A percentile compares a stretch with the other conserved stretches of the same genome.
These are phyloP conservation scores for Harpagoxenus sublaevis DNA, from an alignment of 2,888 invertebrate genomes.

Conservation along the genomic window DNA sequence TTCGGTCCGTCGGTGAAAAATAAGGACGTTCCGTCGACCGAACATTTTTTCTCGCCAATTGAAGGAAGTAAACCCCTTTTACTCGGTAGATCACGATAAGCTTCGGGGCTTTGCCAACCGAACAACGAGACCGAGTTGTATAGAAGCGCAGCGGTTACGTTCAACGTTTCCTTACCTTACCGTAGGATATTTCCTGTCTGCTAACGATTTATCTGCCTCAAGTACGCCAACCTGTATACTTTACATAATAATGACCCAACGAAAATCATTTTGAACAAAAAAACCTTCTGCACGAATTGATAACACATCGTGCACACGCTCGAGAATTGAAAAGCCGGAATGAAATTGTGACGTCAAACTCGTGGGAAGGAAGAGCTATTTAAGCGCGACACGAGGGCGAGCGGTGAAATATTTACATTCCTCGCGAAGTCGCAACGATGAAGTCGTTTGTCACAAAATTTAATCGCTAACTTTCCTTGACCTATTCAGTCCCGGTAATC, in stretches of 20 bases:
- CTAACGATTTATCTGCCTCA: slow-evolving; percentile 76
- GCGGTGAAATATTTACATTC: slow-evolving; percentile 25
- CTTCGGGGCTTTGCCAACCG: slow-evolving; percentile 75
- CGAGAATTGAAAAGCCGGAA: slow-evolving; percentile 59
- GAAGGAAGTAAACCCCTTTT: slow-evolving; percentile 77
- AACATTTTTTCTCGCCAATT: slow-evolving; percentile 77
- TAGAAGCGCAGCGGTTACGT: slow-evolving; percentile 69
- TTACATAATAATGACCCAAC: slow-evolving; percentile 7
- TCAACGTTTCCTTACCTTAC: slow-evolving; percentile 72
- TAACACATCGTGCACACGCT: slow-evolving; percentile 36
- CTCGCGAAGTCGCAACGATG: background rate
- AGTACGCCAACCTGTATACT: slow-evolving; percentile 41
- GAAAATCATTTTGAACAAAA: background rate
- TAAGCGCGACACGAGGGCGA: background rate
- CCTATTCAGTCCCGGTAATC: slow-evolving; percentile 14
- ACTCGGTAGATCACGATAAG: slow-evolving; percentile 79
- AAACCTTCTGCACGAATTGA: background rate
- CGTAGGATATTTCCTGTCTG: slow-evolving; percentile 78
- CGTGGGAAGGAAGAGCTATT: background rate
- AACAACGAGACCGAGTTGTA: slow-evolving; percentile 70
- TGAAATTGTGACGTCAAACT: slow-evolving; percentile 48
- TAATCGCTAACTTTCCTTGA: slow-evolving; percentile 39
- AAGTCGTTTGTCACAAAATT: slow-evolving; percentile 7
- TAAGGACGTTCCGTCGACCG: slow-evolving; percentile 70
- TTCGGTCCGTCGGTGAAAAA: slow-evolving; percentile 63